Evolutionary conservation across 2,797 vertebrate genomes (phyloP).

Genomic region (Rhodeus uyekii): DNA sequence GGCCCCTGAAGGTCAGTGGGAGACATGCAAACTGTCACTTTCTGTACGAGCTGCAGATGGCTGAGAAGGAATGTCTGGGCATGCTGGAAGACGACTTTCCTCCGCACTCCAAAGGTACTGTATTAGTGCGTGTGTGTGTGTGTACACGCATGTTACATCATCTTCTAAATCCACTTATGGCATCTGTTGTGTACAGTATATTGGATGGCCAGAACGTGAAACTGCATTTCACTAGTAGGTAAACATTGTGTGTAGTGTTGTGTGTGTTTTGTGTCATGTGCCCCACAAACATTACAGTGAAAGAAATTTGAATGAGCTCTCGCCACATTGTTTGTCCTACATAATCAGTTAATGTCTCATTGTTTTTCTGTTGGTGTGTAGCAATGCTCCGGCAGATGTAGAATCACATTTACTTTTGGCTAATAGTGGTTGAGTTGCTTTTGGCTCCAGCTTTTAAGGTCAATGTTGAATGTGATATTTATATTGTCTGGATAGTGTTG

Average conservation of each 20-base stretch:
- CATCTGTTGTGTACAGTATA: neutral
- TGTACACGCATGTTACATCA: neutral
- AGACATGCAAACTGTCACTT: conserved; percentile 59
- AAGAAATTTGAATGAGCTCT: conserved; percentile 3
- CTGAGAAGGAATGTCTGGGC: conserved; percentile 50
- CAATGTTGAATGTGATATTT: conserved; percentile 9
- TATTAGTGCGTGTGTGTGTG: neutral
- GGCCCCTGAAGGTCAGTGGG: conserved; percentile 49
- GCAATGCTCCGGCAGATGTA: neutral
- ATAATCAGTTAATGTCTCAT: neutral
- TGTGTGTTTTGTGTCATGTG: neutral
- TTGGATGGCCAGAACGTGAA: neutral
- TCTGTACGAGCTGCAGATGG: conserved; percentile 56
- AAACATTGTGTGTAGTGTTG: neutral
- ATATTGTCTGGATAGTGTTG: neutral
- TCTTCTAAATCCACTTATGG: neutral
- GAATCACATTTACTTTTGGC: conserved; percentile 20
- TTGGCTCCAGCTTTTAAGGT: conserved; percentile 11
- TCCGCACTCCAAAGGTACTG: conserved; percentile 41
- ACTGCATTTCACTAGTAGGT: neutral
- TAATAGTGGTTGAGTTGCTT: neutral
- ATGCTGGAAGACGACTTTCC: conserved; percentile 34
- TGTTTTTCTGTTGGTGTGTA: neutral
- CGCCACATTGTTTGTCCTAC: neutral
- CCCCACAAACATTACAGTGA: neutral